These are phyloP conservation scores for Heteropelma amictum DNA, from an alignment of 2,888 invertebrate genomes.

Conservation along the genomic window DNA sequence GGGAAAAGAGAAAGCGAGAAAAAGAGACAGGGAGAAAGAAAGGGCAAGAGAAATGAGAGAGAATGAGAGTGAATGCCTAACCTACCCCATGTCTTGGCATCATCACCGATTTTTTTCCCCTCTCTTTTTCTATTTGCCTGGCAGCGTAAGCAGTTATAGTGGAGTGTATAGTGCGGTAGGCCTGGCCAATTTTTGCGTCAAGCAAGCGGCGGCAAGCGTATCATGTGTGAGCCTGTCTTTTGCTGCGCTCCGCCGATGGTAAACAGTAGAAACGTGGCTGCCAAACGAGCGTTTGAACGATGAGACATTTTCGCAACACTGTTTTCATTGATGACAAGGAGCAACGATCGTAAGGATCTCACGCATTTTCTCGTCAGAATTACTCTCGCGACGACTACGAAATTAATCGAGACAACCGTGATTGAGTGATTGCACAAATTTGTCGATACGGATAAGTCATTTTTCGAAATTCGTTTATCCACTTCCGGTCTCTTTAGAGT, in stretches of 20 bases:
- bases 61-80: slow-evolving; percentile 65
- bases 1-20: slow-evolving; percentile 24
- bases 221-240: slow-evolving; percentile 24
- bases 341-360: background rate
- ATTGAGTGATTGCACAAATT: too few relatives aligned
- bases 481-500: too few relatives aligned
- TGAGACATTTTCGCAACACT: slow-evolving; percentile 32
- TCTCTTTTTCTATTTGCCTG: slow-evolving; percentile 43
- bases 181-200: slow-evolving; percentile 75
- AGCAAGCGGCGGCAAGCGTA: slow-evolving; percentile 55
- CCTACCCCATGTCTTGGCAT: slow-evolving; percentile 75
- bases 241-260: slow-evolving; percentile 61
- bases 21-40: slow-evolving; percentile 6
- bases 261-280: slow-evolving; percentile 75
- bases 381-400: too few relatives aligned
- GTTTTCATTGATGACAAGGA: slow-evolving; percentile 39
- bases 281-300: slow-evolving; percentile 64
- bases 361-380: background rate
- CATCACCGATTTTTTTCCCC: slow-evolving; percentile 62
- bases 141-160: slow-evolving; percentile 19
- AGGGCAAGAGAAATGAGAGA: slow-evolving; percentile 28
- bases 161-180: slow-evolving; percentile 64
- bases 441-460: too few relatives aligned
- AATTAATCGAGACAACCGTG: too few relatives aligned
- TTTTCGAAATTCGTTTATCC: too few relatives aligned